These are phyloP conservation scores for Cercopithecus mona DNA, from an alignment of 2,113 vertebrate species.

Conservation along the genomic window DNA sequence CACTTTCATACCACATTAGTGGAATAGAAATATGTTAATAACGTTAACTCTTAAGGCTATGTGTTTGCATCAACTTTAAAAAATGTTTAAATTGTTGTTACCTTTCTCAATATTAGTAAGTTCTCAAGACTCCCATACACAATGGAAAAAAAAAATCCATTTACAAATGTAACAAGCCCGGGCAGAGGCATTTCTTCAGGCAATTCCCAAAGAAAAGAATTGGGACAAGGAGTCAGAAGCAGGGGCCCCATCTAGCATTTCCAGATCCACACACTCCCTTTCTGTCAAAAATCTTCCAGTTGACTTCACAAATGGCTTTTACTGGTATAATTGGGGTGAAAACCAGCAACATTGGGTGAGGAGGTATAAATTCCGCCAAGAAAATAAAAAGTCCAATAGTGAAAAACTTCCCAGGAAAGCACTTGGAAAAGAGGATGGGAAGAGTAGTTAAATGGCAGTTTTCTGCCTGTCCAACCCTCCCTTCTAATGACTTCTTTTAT, in stretches of 20 bases:
- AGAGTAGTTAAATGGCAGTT: not conserved
- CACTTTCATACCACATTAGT: conserved; percentile 19
- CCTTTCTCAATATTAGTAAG: not conserved
- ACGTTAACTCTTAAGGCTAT: not conserved
- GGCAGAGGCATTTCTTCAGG: not conserved
- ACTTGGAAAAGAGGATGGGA: conserved; percentile 13
- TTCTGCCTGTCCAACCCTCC: not conserved
- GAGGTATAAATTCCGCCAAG: not conserved
- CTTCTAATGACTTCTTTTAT: not conserved
- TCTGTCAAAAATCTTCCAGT: not conserved
- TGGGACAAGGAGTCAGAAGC: not conserved
- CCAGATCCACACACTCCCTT: not conserved
- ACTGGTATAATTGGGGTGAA: conserved; percentile 40
- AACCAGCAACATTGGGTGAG: not conserved
- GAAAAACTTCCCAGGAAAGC: not conserved
- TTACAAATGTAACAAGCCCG: not conserved
- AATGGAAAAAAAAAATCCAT: not conserved
- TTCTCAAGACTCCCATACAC: not conserved
- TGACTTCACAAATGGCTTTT: conserved; percentile 45
- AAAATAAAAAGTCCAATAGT: conserved; percentile 60
- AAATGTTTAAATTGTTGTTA: not conserved
- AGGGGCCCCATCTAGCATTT: not conserved
- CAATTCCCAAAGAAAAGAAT: not conserved
- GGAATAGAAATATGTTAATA: conserved; percentile 22
- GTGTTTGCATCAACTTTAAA: not conserved